These are phyloP conservation scores for Synergus umbraculus DNA, from an alignment of 2,888 invertebrate genomes.

Conservation along the genomic window DNA sequence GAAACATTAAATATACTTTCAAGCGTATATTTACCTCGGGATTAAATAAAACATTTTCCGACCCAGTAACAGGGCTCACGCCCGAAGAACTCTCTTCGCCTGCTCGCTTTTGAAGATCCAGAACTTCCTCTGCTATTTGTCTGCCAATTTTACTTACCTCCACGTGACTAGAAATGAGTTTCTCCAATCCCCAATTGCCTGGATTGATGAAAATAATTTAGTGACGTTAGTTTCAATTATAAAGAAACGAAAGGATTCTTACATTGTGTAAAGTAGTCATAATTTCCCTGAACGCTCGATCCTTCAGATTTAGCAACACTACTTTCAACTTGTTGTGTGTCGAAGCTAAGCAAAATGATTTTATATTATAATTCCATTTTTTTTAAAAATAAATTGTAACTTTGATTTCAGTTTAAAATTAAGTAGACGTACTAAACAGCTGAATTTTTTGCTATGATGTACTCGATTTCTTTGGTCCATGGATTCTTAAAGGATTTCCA, in stretches of 20 bases:
- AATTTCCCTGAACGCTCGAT: conserved; percentile 77
- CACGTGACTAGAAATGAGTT: conserved; percentile 86
- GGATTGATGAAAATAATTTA: not conserved
- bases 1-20: too few relatives aligned
- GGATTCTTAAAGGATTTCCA: conserved; percentile 95
- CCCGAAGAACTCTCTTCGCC: conserved; percentile 79
- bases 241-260: conserved; percentile 61
- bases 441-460: conserved; percentile 91
- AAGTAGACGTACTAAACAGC: conserved; percentile 82
- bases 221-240: too few relatives aligned
- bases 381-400: not conserved
- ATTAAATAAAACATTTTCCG: conserved; percentile 74
- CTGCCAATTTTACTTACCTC: conserved; percentile 92
- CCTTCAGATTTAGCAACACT: conserved; percentile 77
- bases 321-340: conserved; percentile 78
- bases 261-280: conserved; percentile 81
- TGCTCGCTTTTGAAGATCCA: conserved; percentile 81
- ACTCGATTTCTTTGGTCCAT: conserved; percentile 97
- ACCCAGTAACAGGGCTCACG: conserved; percentile 76
- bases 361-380: not conserved
- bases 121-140: conserved; percentile 89
- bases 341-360: conserved; percentile 73
- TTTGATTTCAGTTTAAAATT: not conserved
- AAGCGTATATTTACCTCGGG: conserved; percentile 69
- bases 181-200: conserved; percentile 83